Evolutionary conservation across 2,797 vertebrate genomes (phyloP), one percentile per base, ranked within the genome.

Genomic region (Pseudomugil gertrudae): DNA sequence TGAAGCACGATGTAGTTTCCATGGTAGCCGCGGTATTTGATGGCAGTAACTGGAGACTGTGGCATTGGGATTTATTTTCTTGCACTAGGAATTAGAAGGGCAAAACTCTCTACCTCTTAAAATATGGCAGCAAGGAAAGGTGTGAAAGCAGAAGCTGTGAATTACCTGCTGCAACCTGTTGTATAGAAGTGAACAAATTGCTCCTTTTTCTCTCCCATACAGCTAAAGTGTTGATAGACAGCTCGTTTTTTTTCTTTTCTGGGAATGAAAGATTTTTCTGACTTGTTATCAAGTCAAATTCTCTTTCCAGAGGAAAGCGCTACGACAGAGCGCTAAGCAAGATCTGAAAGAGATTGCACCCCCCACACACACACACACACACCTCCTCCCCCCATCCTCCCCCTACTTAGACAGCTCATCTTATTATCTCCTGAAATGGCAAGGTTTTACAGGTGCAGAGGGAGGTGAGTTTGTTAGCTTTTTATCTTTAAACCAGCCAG

Each of bases 371-470:
- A 5, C 32, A 43, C 57, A 63, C 48, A 36, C n/a, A n/a, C 30
- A 5, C 32, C 8, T 7, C 14, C 14, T 15, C 40, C 30, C 50
- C 56, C 66, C 48, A 35, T 60, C 66, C 67, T 50, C 58, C 70
- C 58, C 68, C 11, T 51, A 65, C 71, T 75, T 75, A 78, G 81
- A 90, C 81, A 84, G 80, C 81, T 82, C 51, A 55, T 83, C 84
- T 91, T 89, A 90, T 92, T 89, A 92, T 91, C 89, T 87, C 75
- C 72, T 26, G 77, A 80, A 86, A 91, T 75, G 72, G 87, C 80
- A 89, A 87, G 87, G 87, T 90, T 92, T 81, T 89, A 86, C 89
- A 89, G 89, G 91, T 90, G 80, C 84, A 75, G 83, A 79, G 71
- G 79, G 84, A 87, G 83, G 84, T 82, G 83, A 83, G 78, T 40